phyloP scores from a whole-genome alignment of 92 coral and sea anemone species.

The Parazoanthus atlanticus region DNA sequence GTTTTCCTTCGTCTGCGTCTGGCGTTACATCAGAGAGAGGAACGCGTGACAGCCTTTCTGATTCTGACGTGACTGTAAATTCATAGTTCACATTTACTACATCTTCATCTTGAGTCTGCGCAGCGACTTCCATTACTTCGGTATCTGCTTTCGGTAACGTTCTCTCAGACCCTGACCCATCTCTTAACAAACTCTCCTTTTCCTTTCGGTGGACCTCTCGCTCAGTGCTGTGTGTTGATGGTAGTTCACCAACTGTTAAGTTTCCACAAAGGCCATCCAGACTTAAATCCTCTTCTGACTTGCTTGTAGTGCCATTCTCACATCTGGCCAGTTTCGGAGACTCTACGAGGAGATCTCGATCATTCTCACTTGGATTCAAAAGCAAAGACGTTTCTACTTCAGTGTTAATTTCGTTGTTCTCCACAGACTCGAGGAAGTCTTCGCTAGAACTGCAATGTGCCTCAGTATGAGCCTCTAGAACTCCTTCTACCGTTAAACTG shows the following conservation, averaged over 20 bases:
- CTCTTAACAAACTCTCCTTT: not conserved
- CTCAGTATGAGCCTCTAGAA: not conserved
- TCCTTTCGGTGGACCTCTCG: not conserved
- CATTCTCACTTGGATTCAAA: not conserved
- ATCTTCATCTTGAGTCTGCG: not conserved
- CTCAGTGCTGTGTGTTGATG: not conserved
- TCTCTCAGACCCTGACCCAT: not conserved
- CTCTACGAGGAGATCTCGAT: not conserved
- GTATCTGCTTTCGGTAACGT: not conserved
- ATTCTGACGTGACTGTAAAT: not conserved
- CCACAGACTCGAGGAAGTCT: not conserved
- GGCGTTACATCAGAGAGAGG: not conserved
- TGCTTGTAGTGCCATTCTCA: not conserved
- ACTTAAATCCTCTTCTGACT: not conserved
- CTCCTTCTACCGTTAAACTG: not conserved
- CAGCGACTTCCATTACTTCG: not conserved
- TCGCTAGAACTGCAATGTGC: not conserved
- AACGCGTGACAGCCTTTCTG: not conserved
- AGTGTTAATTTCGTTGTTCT: not conserved
- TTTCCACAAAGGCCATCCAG: not conserved
- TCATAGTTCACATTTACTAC: not conserved
- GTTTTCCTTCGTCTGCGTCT: not conserved
- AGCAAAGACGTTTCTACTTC: not conserved
- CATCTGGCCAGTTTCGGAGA: not conserved
- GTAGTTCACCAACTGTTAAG: not conserved